Conservation (phyloP, 1,140 invertebrate genomes). For the Amphibalanus amphitrite region DNA sequence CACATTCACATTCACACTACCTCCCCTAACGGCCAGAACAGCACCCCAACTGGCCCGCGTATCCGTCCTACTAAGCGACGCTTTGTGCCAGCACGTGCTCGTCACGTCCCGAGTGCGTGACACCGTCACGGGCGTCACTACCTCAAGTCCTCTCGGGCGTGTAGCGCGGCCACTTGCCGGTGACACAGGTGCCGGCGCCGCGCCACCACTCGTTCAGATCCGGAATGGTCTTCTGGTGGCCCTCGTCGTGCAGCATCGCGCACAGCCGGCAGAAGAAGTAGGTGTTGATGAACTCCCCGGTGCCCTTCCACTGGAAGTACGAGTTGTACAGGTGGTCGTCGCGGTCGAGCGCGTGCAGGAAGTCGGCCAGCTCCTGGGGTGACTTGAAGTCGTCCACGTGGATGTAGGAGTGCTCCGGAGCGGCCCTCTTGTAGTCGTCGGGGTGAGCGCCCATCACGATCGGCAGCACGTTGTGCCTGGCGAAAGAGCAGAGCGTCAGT, state of each 20-base stretch:
- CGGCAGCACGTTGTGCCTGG: slow-evolving; percentile 70
- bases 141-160: too few relatives aligned
- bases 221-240: slow-evolving; percentile 33
- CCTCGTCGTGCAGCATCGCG: slow-evolving; percentile 61
- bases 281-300: slow-evolving; percentile 84
- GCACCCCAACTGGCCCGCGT: neutral
- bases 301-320: slow-evolving; percentile 78
- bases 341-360: slow-evolving; percentile 61
- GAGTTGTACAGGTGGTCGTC: slow-evolving; percentile 79
- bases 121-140: neutral
- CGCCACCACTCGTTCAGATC: slow-evolving; percentile 79
- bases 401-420: slow-evolving; percentile 74
- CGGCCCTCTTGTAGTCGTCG: slow-evolving; percentile 67
- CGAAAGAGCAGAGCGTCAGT: too few relatives aligned
- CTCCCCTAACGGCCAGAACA: neutral
- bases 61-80: too few relatives aligned
- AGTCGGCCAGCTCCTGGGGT: slow-evolving; percentile 62
- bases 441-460: slow-evolving; percentile 89
- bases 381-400: slow-evolving; percentile 87
- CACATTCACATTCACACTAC: neutral
- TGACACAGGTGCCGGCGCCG: slow-evolving; percentile 49
- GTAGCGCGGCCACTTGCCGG: slow-evolving; percentile 40
- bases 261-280: slow-evolving; percentile 91
- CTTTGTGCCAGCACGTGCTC: neutral
- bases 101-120: neutral